These are phyloP conservation scores for Scomber scombrus DNA, from an alignment of 2,113 vertebrate genomes.

Conservation along the genomic window DNA sequence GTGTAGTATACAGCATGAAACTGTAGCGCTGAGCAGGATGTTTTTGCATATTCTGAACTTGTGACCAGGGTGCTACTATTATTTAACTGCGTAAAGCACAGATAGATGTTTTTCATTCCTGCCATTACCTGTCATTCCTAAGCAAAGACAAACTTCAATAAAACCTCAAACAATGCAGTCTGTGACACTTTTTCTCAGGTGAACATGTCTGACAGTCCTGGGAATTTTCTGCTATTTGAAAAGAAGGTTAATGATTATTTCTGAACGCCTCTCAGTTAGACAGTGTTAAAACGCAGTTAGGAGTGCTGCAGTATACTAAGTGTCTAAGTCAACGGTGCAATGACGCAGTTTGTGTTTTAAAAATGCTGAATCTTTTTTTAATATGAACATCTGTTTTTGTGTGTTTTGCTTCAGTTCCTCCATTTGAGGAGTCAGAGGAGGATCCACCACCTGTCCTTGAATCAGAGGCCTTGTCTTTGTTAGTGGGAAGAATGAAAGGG, in stretches of 20 bases:
- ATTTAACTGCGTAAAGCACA: neutral
- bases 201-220: neutral
- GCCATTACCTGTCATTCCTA: neutral
- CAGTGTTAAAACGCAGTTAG: neutral
- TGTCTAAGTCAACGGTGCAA: neutral
- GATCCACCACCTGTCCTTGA: conserved; percentile 80
- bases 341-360: neutral
- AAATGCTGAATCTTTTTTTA: neutral
- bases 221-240: neutral
- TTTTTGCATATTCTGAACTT: neutral
- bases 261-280: neutral
- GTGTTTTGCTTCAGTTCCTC: conserved; percentile 57
- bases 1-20: neutral
- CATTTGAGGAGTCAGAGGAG: conserved; percentile 65
- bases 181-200: neutral
- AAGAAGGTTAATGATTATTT: conserved; percentile 13
- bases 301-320: neutral
- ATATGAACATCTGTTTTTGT: neutral
- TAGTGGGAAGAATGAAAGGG: conserved; percentile 86
- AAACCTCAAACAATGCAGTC: neutral
- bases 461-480: conserved; percentile 71
- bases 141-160: too few relatives aligned
- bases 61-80: neutral
- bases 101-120: neutral
- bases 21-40: accelerated